Evolutionary conservation across 2,797 vertebrate genomes (phyloP), one percentile per base, ranked within the genome.

Genomic region (Ptychobarbus kaznakovi): DNA sequence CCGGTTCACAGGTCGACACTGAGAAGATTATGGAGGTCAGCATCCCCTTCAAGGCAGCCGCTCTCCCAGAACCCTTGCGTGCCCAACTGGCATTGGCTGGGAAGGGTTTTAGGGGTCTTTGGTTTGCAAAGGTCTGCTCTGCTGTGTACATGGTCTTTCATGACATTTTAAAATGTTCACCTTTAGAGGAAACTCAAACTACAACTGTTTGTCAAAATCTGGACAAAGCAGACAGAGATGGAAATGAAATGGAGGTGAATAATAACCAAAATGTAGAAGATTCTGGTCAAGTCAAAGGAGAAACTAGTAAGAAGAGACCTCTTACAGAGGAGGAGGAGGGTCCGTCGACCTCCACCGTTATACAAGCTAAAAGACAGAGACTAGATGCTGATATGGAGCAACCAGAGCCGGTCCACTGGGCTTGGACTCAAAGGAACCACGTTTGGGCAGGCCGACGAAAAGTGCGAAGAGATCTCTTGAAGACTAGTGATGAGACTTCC

Each of bases 391-490:
- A 46, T 3, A 35, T n/a, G 0, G 76, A 88, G 3, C 86, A 74
- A 20, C 40, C 81, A 0, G 89, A 87, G 1, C 4, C 44, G 0
- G 88, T 88, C 5, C 88, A 85, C 10, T 98, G 96, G 97, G 87
- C 88, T 86, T 97, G 95, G 53, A 56, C 82, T 38, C 90, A 95
- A 5, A 95, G 91, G 86, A 96, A 97, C 90, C 86, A 25, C 0
- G 96, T 98, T 58, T 99, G 97, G 97, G 93, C 94, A 0, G 96
- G 97, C 9, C 93, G 97, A 7, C 94, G 97, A 46, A 97, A 96
- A 49, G 92, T 96, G 18, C 94, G 96, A 35, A 91, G 97, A 38
- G 96, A 95, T 83, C 85, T 98, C 63, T 91, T 94, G 85, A 96
- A 96, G 65, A 93, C 93, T 81, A 81, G 86, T 0, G 63, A 85